These are phyloP conservation scores for Chondrosia reniformis DNA, from an alignment of 37 sponge, comb jelly and placozoan genomes.

Conservation along the genomic window DNA sequence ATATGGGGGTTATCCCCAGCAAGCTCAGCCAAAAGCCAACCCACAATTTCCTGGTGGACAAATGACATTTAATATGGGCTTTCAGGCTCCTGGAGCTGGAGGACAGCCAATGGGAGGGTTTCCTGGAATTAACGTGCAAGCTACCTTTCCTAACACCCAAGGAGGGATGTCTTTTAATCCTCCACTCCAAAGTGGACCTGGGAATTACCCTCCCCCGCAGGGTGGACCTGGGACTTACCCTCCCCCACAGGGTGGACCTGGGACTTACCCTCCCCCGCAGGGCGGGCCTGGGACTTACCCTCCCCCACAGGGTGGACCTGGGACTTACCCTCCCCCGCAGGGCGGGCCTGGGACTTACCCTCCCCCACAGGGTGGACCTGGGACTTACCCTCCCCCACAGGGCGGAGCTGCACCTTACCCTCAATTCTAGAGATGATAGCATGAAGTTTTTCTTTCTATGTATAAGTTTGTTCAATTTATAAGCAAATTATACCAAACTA, in stretches of 20 bases:
- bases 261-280: conserved; percentile 6
- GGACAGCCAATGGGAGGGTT: no score
- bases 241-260: not conserved
- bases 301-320: conserved; percentile 54
- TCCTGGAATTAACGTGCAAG: no score
- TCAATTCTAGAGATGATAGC: no score
- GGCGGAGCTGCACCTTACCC: not conserved
- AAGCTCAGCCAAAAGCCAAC: no score
- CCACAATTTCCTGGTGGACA: no score
- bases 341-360: conserved; percentile 2
- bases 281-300: conserved; percentile 28
- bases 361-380: not conserved
- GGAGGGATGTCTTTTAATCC: conserved; percentile 3
- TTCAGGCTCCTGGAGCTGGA: no score
- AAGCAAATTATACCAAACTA: no score
- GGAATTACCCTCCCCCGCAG: not conserved
- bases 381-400: not conserved
- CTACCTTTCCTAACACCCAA: no score
- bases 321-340: conserved; percentile 27
- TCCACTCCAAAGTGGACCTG: not conserved
- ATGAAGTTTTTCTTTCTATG: no score
- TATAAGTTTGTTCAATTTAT: no score
- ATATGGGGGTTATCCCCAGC: no score
- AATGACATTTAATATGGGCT: no score
- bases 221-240: not conserved